Base-by-base conservation (phyloP, 2,797 vertebrate genomes). In the Neoniphon sammara region DNA sequence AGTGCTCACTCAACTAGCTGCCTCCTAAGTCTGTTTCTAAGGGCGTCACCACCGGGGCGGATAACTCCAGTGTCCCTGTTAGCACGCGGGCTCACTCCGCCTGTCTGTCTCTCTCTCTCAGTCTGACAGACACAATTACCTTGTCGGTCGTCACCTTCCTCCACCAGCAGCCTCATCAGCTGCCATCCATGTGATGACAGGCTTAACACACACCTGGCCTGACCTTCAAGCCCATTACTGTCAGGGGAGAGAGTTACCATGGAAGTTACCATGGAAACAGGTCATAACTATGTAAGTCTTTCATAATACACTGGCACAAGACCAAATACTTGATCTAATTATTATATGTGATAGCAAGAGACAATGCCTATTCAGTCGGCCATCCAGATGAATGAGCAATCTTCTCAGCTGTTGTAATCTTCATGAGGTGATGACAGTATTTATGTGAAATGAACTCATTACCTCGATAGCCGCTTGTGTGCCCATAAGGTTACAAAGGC, bases 51-150 rank as follows among this genome's bases (percentile, higher is more conserved):
- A 2, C 17, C 9, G 47, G 71, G 3, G 30, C 12, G 59, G 56
- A 62, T 30, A 12, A 54, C 39, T 0, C 3, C 6, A 8, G 34
- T 21, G 52, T 5, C 27, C 39, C 52, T 34, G 30, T 52, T 15
- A 56, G 17, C 34, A 46, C 4, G 30, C n/a, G 9, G 27, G 31
- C 49, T 34, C 23, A 60, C 14, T 36, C 5, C 21, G 55, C 46
- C 71, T 10, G 47, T 15, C 21, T 23, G 46, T 53, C 15, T 53
- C 68, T 66, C 53, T 67, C 30, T 31, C 53, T 58, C 49, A 11
- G 34, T 66, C 64, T 77, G 84, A 85, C 78, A 78, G 84, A 84
- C 61, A 61, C 34, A 68, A 90, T 89, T 75, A 86, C 55, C 60
- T 49, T 52, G 55, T 90, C 80, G 0, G 20, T 91, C 81, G 0